Evolutionary conservation across 2,888 invertebrate species (phyloP).

Genomic region (Cheilosia scutellata): DNA sequence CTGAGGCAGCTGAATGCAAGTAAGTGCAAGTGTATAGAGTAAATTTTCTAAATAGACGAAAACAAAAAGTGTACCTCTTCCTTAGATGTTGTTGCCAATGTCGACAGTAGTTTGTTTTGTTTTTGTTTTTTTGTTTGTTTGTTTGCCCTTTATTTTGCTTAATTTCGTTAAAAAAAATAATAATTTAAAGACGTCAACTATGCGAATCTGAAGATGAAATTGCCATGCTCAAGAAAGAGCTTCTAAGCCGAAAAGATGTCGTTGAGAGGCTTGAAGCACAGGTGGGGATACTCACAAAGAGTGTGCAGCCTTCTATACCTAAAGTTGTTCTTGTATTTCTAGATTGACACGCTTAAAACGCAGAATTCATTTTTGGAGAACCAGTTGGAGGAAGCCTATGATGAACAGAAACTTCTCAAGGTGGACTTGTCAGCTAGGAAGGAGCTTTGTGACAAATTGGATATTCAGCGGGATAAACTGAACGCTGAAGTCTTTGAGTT

Average conservation of each 20-base stretch:
- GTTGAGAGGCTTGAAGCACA: constrained; percentile 86
- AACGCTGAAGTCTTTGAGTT: constrained; percentile 85
- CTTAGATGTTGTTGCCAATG: constrained; percentile 70
- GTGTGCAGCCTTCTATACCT: not conserved
- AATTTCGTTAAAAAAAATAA: constrained; percentile 50
- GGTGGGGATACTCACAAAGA: constrained; percentile 79
- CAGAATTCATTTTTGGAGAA: constrained; percentile 87
- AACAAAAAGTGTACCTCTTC: constrained; percentile 38
- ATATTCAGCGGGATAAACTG: constrained; percentile 88
- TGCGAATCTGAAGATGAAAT: constrained; percentile 86
- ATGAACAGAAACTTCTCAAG: constrained; percentile 86
- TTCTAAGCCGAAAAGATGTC: constrained; percentile 85
- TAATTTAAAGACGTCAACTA: constrained; percentile 83
- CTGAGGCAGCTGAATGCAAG: constrained; percentile 90
- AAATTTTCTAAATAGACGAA: constrained; percentile 13
- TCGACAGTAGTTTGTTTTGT: constrained; percentile 81
- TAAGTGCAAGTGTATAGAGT: constrained; percentile 78
- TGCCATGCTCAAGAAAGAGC: constrained; percentile 87
- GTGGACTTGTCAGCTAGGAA: constrained; percentile 87
- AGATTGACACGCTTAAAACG: constrained; percentile 84
- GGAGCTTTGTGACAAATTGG: constrained; percentile 87
- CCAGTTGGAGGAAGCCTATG: constrained; percentile 87
- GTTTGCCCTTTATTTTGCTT: constrained; percentile 62
- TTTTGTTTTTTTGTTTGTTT: constrained; percentile 80
- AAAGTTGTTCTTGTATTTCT: not conserved